Evolutionary conservation across 2,888 invertebrate genomes (phyloP).

Genomic region (Synergus gifuensis): DNA sequence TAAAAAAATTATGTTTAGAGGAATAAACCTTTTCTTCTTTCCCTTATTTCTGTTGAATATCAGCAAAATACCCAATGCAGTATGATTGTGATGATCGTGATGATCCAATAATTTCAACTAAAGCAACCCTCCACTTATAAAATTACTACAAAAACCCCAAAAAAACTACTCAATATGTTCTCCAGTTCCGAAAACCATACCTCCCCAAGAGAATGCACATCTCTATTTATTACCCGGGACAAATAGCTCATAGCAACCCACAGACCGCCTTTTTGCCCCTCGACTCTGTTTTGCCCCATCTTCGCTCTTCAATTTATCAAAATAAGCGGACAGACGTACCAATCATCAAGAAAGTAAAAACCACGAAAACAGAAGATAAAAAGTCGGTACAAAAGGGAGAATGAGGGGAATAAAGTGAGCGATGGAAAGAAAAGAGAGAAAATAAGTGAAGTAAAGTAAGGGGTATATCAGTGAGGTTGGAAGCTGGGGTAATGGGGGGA

Average conservation of each 20-base stretch:
- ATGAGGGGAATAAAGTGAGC: conserved; percentile 33
- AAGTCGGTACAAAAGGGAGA: conserved; percentile 34
- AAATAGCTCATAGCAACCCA: conserved; percentile 36
- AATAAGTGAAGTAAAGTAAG: conserved; percentile 25
- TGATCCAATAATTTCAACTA: background rate
- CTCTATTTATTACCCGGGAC: conserved; percentile 19
- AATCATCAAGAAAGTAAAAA: conserved; percentile 39
- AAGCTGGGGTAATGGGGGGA: conserved; percentile 27
- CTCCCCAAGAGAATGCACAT: conserved; percentile 1
- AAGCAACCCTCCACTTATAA: background rate
- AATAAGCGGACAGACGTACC: conserved; percentile 40
- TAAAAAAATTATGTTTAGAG: too few species aligned
- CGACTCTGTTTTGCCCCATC: conserved; percentile 13
- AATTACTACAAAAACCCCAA: background rate
- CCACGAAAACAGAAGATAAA: conserved; percentile 32
- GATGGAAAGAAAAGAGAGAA: conserved; percentile 33
- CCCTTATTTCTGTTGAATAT: too few species aligned
- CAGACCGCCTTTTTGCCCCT: background rate
- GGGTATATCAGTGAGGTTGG: conserved; percentile 30
- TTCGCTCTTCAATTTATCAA: conserved; percentile 41
- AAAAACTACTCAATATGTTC: background rate
- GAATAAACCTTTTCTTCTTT: too few species aligned
- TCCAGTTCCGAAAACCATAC: background rate
- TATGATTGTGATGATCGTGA: too few species aligned
- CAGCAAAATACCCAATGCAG: too few species aligned